Conservation (phyloP, 2,113 vertebrate genomes). For the Hemibagrus wyckioides region DNA sequence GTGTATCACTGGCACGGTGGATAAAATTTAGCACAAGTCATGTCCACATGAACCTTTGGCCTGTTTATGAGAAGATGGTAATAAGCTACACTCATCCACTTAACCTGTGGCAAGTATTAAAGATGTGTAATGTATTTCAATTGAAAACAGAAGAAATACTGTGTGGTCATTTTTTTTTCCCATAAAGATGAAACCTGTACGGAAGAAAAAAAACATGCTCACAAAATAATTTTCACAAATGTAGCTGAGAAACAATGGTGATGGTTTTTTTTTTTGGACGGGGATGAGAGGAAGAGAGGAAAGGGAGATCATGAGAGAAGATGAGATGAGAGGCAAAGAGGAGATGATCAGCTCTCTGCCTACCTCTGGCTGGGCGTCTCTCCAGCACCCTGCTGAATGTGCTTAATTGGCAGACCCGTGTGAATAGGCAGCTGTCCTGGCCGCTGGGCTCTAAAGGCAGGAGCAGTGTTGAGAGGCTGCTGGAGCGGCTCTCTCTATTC, state of each 20-base stretch:
- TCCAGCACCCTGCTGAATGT: slow-evolving; percentile 85
- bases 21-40: slow-evolving; percentile 9
- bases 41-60: slow-evolving; percentile 23
- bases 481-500: slow-evolving; percentile 64
- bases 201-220: not conserved
- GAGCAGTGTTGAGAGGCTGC: slow-evolving; percentile 57
- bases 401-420: slow-evolving; percentile 84
- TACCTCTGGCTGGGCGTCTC: slow-evolving; percentile 59
- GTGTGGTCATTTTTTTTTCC: not conserved
- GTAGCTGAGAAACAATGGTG: not conserved
- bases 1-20: slow-evolving; percentile 3
- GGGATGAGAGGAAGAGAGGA: slow-evolving; percentile 4
- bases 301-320: slow-evolving; percentile 47
- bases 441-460: slow-evolving; percentile 67
- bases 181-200: not conserved
- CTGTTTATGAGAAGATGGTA: slow-evolving; percentile 18
- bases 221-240: slow-evolving; percentile 27
- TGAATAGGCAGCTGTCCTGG: slow-evolving; percentile 89
- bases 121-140: not conserved
- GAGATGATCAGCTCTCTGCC: slow-evolving; percentile 60
- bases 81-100: slow-evolving; percentile 29
- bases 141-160: not conserved
- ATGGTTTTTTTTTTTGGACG: not conserved
- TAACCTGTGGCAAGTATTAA: slow-evolving; percentile 13
- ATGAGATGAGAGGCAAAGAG: slow-evolving; percentile 49